Evolutionary conservation across 2,113 vertebrate genomes (phyloP).

Genomic region (Salvelinus fontinalis): DNA sequence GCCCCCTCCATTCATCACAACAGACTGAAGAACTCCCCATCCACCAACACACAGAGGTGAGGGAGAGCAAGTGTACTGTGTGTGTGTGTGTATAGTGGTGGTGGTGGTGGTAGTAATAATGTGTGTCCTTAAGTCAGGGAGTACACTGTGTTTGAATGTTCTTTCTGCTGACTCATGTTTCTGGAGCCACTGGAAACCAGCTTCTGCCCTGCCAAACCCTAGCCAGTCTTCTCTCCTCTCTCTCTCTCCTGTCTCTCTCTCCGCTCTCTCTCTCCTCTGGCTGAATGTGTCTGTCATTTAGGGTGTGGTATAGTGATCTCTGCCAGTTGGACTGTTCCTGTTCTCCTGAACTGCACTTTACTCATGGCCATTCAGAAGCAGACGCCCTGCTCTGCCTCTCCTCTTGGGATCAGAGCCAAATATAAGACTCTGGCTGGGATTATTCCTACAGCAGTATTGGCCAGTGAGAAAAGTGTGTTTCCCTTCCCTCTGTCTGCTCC

Average conservation of each 20-base stretch:
- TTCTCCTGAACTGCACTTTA: conserved; percentile 52
- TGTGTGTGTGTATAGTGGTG: background rate
- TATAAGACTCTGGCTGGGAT: too few relatives aligned
- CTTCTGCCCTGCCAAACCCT: conserved; percentile 55
- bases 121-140: conserved; percentile 61
- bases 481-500: too few relatives aligned
- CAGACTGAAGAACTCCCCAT: conserved; percentile 74
- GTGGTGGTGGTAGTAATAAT: too few relatives aligned
- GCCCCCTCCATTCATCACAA: conserved; percentile 74
- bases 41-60: conserved; percentile 76
- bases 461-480: too few relatives aligned
- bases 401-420: background rate
- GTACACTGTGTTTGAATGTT: conserved; percentile 63
- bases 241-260: too few relatives aligned
- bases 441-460: too few relatives aligned
- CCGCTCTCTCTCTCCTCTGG: background rate
- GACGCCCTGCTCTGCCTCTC: background rate
- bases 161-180: conserved; percentile 72
- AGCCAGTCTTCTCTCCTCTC: conserved; percentile 1
- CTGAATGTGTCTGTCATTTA: conserved; percentile 18
- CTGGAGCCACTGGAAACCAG: conserved; percentile 66
- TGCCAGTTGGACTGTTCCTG: conserved; percentile 63
- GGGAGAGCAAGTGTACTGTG: background rate
- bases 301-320: conserved; percentile 67
- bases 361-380: conserved; percentile 20